Conservation (phyloP, 1,140 invertebrate species). For the Onthophagus taurus region DNA sequence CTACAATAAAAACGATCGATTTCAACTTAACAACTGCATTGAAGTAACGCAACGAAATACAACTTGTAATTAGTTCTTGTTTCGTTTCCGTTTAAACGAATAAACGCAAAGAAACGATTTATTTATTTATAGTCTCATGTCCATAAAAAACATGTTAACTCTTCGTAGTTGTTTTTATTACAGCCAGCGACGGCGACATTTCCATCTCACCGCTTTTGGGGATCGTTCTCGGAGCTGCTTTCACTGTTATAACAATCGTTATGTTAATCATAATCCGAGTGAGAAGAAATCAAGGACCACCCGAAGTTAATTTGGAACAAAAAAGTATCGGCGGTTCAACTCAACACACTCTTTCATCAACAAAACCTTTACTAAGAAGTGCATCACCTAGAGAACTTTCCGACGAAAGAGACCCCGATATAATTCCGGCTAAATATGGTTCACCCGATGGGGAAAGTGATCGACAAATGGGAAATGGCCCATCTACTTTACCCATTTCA, state of each 20-base stretch:
- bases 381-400: conserved; percentile 40
- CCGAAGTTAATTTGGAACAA: conserved; percentile 21
- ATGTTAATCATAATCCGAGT: conserved; percentile 43
- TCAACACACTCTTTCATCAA: conserved; percentile 33
- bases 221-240: conserved; percentile 42
- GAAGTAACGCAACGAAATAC: too few species aligned
- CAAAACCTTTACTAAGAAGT: conserved; percentile 36
- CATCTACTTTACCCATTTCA: conserved; percentile 16
- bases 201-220: conserved; percentile 46
- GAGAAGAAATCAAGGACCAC: conserved; percentile 32
- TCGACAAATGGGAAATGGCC: conserved; percentile 25
- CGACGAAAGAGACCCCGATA: conserved; percentile 60
- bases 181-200: conserved; percentile 46
- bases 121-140: too few species aligned
- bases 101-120: too few species aligned
- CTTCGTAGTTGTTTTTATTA: too few species aligned
- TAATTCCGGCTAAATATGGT: conserved; percentile 61
- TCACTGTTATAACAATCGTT: conserved; percentile 45
- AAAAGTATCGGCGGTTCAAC: conserved; percentile 25
- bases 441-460: conserved; percentile 30
- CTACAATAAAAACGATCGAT: too few species aligned
- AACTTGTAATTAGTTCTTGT: too few species aligned
- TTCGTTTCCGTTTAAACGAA: too few species aligned
- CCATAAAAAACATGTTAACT: too few species aligned
- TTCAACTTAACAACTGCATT: too few species aligned